Evolutionary conservation across 2,888 invertebrate species (phyloP).

Genomic region (Hoplodrina blanda): DNA sequence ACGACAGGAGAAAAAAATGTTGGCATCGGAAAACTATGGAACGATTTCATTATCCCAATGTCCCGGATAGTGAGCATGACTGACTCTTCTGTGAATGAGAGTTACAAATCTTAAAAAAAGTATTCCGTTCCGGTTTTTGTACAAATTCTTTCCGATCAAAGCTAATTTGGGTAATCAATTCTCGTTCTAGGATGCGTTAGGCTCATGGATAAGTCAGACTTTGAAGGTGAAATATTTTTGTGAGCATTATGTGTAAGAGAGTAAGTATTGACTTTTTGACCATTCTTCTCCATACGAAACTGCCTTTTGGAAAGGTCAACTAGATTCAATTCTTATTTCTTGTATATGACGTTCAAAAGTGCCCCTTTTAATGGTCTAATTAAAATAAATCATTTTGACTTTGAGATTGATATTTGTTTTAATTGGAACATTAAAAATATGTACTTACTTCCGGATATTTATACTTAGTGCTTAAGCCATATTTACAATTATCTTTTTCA

Average conservation of each 20-base stretch:
- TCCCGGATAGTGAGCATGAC: constrained; percentile 80
- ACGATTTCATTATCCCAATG: constrained; percentile 82
- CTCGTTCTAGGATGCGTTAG: constrained; percentile 17
- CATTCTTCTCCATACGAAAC: neutral
- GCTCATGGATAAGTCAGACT: neutral
- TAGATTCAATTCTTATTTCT: no score
- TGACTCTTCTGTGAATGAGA: constrained; percentile 70
- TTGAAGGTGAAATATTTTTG: neutral
- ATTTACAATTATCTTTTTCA: neutral
- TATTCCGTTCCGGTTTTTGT: constrained; percentile 53
- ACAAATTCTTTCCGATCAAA: constrained; percentile 48
- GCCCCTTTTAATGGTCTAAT: no score
- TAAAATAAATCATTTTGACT: no score
- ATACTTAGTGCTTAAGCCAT: no score
- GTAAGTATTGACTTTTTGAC: no score
- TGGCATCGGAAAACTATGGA: constrained; percentile 80
- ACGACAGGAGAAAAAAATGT: constrained; percentile 84
- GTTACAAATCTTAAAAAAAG: constrained; percentile 63
- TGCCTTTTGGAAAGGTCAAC: no score
- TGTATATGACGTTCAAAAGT: no score
- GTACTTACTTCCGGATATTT: no score
- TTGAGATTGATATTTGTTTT: no score
- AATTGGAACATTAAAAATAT: no score
- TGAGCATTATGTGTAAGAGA: neutral
- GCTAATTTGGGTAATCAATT: constrained; percentile 48